A percentile compares a stretch with the other conserved stretches of the same genome.
These are phyloP conservation scores for Leucophenga varia DNA, from an alignment of 1,140 invertebrate genomes.

Conservation along the genomic window DNA sequence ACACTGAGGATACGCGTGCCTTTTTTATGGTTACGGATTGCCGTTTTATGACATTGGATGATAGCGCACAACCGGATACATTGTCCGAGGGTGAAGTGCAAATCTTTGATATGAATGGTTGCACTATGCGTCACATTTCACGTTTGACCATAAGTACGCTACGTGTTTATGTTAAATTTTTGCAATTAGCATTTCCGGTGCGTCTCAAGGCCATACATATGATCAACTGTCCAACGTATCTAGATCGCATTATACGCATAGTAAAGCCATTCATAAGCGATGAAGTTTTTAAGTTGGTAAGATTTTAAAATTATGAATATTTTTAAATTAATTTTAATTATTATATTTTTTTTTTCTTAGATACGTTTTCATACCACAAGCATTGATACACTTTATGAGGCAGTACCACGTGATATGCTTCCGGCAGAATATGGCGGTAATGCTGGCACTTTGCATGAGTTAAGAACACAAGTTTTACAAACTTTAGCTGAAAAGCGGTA, in stretches of 20 bases:
- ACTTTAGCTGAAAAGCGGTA: slow-evolving; percentile 42
- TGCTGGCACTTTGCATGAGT: slow-evolving; percentile 59
- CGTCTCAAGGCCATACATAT: slow-evolving; percentile 74
- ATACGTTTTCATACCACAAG: slow-evolving; percentile 64
- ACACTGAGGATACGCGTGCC: slow-evolving; percentile 66
- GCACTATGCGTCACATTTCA: slow-evolving; percentile 64
- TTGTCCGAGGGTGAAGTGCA: slow-evolving; percentile 64
- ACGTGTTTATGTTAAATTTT: slow-evolving; percentile 45
- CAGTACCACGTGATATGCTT: slow-evolving; percentile 63
- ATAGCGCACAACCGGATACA: slow-evolving; percentile 39
- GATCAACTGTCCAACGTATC: slow-evolving; percentile 65
- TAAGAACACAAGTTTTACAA: slow-evolving; percentile 61
- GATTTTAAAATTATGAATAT: neutral
- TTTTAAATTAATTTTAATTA: neutral
- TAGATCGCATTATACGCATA: slow-evolving; percentile 64
- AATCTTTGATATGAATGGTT: slow-evolving; percentile 69
- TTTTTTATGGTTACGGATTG: slow-evolving; percentile 70
- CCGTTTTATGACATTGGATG: slow-evolving; percentile 61
- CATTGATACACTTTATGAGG: slow-evolving; percentile 63
- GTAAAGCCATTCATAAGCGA: slow-evolving; percentile 68
- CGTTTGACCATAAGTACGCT: slow-evolving; percentile 65
- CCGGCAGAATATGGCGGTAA: slow-evolving; percentile 68
- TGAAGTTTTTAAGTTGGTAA: slow-evolving; percentile 59
- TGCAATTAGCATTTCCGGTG: slow-evolving; percentile 72
- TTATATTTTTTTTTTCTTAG: slow-evolving; percentile 51